Percentiles rank a stretch among this genome's conserved stretches.
These are phyloP conservation scores for Platycnemis pennipes DNA, from an alignment of 2,888 invertebrate genomes.

Conservation along the genomic window DNA sequence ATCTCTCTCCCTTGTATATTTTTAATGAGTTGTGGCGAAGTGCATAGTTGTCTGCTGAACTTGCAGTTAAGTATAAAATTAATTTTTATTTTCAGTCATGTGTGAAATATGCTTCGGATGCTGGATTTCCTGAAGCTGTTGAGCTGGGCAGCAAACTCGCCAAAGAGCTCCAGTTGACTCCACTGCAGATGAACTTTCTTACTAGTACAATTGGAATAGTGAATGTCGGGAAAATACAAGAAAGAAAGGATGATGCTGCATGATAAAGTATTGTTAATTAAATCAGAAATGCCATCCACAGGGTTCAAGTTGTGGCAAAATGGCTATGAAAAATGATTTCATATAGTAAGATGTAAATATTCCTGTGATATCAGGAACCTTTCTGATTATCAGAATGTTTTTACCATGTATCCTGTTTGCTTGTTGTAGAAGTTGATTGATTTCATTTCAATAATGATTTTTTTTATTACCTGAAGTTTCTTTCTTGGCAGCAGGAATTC, in stretches of 20 bases:
- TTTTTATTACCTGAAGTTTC: neutral
- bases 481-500: neutral
- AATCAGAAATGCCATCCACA: neutral
- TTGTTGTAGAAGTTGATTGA: neutral
- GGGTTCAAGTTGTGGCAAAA: neutral
- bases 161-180: neutral
- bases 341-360: neutral
- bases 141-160: constrained; percentile 77
- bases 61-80: constrained; percentile 80
- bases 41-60: too few species aligned
- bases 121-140: constrained; percentile 80
- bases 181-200: neutral
- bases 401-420: neutral
- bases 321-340: neutral
- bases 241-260: neutral
- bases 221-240: neutral
- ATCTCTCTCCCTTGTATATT: too few species aligned
- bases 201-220: constrained; percentile 23
- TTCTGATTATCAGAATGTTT: neutral
- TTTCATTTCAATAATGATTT: neutral
- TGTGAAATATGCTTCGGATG: constrained; percentile 82
- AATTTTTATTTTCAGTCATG: constrained; percentile 78
- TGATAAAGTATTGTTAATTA: neutral
- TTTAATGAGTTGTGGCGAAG: too few species aligned
- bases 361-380: neutral